phyloP scores from a whole-genome alignment of 1,140 invertebrate genomes.

The Magallana gigas region DNA sequence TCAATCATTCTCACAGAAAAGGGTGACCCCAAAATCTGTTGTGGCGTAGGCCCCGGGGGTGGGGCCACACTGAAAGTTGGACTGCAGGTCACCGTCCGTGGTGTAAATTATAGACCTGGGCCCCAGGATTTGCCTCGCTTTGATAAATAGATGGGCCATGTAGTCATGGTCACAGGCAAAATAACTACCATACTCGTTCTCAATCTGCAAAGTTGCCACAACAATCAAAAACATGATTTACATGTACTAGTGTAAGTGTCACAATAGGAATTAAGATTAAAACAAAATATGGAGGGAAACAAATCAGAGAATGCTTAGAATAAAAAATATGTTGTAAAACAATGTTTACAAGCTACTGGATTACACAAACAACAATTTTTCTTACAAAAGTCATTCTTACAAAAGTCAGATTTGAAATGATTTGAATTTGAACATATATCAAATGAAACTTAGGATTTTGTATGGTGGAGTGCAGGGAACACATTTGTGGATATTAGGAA shows the following conservation, averaged over 20 bases:
- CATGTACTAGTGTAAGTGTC: background rate
- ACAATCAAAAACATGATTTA: background rate
- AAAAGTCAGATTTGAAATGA: too few species aligned
- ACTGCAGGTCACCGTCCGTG: slow-evolving; percentile 80
- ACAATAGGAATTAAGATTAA: too few species aligned
- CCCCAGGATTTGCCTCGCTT: slow-evolving; percentile 83
- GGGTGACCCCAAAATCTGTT: slow-evolving; percentile 72
- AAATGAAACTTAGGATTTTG: too few species aligned
- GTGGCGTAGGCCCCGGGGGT: slow-evolving; percentile 72
- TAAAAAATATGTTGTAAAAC: too few species aligned
- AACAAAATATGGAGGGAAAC: too few species aligned
- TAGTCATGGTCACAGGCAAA: slow-evolving; percentile 85
- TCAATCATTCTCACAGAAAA: slow-evolving; percentile 6
- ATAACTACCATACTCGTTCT: slow-evolving; percentile 92
- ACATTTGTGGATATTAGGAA: too few species aligned
- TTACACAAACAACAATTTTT: too few species aligned
- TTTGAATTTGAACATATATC: too few species aligned
- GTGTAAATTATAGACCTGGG: slow-evolving; percentile 89
- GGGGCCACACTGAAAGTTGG: slow-evolving; percentile 74
- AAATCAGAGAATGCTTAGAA: too few species aligned
- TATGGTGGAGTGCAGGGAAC: too few species aligned
- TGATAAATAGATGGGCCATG: slow-evolving; percentile 80
- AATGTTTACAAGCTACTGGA: too few species aligned
- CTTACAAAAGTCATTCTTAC: too few species aligned
- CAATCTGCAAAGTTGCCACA: slow-evolving; percentile 42